Percentiles rank a stretch among this genome's conserved stretches.
These are phyloP conservation scores for Busseola fusca DNA, from an alignment of 2,888 invertebrate genomes.

Conservation along the genomic window DNA sequence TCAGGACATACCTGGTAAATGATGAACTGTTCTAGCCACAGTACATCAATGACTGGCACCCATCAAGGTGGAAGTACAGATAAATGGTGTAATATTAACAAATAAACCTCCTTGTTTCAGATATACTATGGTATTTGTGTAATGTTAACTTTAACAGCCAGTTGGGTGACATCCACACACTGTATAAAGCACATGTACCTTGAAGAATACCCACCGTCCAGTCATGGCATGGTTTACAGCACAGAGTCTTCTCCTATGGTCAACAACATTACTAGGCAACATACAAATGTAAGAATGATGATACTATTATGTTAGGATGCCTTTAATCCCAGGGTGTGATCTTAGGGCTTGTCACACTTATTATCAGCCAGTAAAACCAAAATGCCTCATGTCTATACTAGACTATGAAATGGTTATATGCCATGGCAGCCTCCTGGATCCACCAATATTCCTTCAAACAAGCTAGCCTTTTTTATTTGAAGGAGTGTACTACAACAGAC, in stretches of 20 bases:
- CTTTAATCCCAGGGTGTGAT: neutral
- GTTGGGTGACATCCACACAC: slow-evolving; percentile 98
- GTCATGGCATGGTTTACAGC: slow-evolving; percentile 81
- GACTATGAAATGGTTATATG: neutral
- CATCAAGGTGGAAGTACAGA: neutral
- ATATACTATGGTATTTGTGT: slow-evolving; percentile 97
- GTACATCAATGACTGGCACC: neutral
- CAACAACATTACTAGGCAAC: slow-evolving; percentile 78
- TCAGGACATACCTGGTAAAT: neutral
- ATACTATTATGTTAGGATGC: neutral
- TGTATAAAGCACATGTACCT: slow-evolving; percentile 96
- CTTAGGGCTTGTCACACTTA: neutral
- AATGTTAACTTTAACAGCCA: slow-evolving; percentile 94
- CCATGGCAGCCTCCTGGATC: neutral
- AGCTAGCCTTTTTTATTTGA: neutral
- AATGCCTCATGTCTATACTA: neutral
- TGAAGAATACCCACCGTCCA: slow-evolving; percentile 79
- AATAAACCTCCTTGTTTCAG: slow-evolving; percentile 80
- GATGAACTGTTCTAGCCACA: neutral
- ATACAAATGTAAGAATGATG: slow-evolving; percentile 74
- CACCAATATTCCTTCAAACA: neutral
- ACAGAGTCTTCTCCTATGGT: slow-evolving; percentile 76
- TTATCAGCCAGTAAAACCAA: neutral
- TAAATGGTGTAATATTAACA: neutral
- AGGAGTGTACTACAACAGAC: neutral